Base-by-base conservation (phyloP, 1,140 invertebrate species). In the Oscheius sp. region DNA sequence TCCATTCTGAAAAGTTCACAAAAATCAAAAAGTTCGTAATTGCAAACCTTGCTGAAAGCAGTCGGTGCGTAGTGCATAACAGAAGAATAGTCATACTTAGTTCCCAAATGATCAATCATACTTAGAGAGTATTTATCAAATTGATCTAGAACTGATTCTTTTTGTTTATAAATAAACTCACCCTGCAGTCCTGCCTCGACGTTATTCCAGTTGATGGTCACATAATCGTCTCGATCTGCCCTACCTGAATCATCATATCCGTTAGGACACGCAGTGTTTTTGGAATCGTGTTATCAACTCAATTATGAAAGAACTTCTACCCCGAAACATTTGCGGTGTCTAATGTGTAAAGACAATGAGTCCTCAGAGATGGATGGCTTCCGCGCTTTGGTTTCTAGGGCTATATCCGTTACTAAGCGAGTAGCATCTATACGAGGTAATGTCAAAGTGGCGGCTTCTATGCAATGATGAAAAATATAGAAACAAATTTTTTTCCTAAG, bases 241-340 rank as follows among this genome's bases (percentile, higher is more conserved):
- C 89, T 85, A 77, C 88, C 88, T 78, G 90, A 89, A 76, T 90
- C 88, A 78, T 91, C n/a, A n/a, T n/a, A n/a, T n/a, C n/a, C n/a
- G n/a, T n/a, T n/a, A n/a, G n/a, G n/a, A n/a, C n/a, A n/a, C n/a
- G n/a, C n/a, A n/a, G n/a, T n/a, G n/a, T n/a, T n/a, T n/a, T n/a
- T n/a, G n/a, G n/a, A n/a, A n/a, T n/a, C n/a, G n/a, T n/a, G n/a
- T n/a, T n/a, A n/a, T n/a, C n/a, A n/a, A n/a, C n/a, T n/a, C n/a
- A n/a, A n/a, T n/a, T n/a, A n/a, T n/a, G n/a, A n/a, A n/a, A n/a
- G n/a, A n/a, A n/a, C n/a, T n/a, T n/a, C n/a, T n/a, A n/a, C n/a
- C n/a, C n/a, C n/a, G n/a, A n/a, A n/a, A n/a, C n/a, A n/a, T n/a
- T n/a, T n/a, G n/a, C n/a, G n/a, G n/a, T n/a, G n/a, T n/a, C n/a